These are phyloP conservation scores for Melitaea athalia DNA, from an alignment of 2,888 invertebrate genomes.

Conservation along the genomic window DNA sequence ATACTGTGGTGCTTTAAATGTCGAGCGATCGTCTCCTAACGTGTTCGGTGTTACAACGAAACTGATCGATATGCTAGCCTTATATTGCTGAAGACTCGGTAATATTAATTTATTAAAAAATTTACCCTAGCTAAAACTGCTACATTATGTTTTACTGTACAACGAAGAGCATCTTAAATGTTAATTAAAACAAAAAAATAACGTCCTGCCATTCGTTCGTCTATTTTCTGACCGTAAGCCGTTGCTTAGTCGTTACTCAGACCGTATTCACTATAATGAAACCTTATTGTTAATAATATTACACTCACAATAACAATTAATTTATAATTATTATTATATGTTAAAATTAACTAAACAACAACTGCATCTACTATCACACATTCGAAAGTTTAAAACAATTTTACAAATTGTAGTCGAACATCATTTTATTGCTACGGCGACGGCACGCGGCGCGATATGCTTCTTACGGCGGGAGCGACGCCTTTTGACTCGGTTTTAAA, in stretches of 20 bases:
- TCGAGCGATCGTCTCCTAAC: conserved; percentile 61
- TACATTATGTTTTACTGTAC: conserved; percentile 79
- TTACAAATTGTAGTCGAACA: conserved; percentile 79
- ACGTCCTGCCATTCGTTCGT: conserved; percentile 49
- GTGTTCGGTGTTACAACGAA: conserved; percentile 58
- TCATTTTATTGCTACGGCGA: conserved; percentile 79
- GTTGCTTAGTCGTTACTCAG: conserved; percentile 48
- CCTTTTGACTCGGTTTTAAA: not conserved
- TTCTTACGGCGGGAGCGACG: conserved; percentile 26
- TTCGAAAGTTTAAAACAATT: conserved; percentile 83
- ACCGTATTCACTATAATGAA: conserved; percentile 65
- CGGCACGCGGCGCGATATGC: conserved; percentile 65
- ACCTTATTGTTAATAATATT: conserved; percentile 75
- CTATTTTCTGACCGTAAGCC: conserved; percentile 64
- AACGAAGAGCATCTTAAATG: conserved; percentile 71
- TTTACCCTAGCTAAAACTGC: conserved; percentile 80
- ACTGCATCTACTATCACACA: conserved; percentile 84
- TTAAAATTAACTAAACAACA: conserved; percentile 82
- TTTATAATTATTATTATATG: conserved; percentile 60
- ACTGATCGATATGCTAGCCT: conserved; percentile 60
- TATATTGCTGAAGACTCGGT: conserved; percentile 67
- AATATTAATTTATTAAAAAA: conserved; percentile 77
- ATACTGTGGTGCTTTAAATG: conserved; percentile 72
- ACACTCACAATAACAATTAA: conserved; percentile 81
- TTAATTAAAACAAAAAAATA: conserved; percentile 58